Conservation (phyloP, 2,113 vertebrate species). For the Melanocharis versteri region DNA sequence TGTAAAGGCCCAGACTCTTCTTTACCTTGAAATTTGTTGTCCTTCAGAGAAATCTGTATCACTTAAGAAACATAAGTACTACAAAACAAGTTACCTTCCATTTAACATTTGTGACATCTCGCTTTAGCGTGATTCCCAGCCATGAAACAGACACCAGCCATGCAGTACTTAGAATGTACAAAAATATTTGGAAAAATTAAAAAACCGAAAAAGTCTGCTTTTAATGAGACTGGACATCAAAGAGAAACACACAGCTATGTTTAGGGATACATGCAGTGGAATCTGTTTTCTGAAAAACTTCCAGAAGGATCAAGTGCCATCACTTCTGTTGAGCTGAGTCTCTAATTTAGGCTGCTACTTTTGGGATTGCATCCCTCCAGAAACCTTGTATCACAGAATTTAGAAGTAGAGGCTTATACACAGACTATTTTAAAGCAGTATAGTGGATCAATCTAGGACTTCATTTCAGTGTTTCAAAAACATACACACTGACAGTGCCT, state of each 20-base stretch:
- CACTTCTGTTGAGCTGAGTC: not conserved
- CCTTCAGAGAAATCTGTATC: not conserved
- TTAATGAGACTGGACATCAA: not conserved
- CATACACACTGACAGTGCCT: not conserved
- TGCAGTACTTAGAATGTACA: not conserved
- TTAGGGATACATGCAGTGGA: rapidly evolving
- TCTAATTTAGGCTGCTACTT: not conserved
- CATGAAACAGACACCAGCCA: not conserved
- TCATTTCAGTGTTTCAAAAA: not conserved
- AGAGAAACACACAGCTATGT: not conserved
- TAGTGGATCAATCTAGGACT: not conserved
- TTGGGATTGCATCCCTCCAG: not conserved
- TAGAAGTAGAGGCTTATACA: not conserved
- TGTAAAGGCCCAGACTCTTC: not conserved
- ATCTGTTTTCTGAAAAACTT: not conserved
- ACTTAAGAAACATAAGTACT: not conserved
- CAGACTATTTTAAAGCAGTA: not conserved
- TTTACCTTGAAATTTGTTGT: not conserved
- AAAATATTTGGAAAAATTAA: not conserved
- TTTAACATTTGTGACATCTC: not conserved
- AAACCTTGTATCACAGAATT: not conserved
- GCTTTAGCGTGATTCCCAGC: not conserved
- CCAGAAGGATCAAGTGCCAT: not conserved
- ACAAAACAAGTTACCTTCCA: not conserved
- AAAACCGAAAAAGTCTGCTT: not conserved